Conservation (phyloP, 2,113 vertebrate species). For the Ardeotis arabs region DNA sequence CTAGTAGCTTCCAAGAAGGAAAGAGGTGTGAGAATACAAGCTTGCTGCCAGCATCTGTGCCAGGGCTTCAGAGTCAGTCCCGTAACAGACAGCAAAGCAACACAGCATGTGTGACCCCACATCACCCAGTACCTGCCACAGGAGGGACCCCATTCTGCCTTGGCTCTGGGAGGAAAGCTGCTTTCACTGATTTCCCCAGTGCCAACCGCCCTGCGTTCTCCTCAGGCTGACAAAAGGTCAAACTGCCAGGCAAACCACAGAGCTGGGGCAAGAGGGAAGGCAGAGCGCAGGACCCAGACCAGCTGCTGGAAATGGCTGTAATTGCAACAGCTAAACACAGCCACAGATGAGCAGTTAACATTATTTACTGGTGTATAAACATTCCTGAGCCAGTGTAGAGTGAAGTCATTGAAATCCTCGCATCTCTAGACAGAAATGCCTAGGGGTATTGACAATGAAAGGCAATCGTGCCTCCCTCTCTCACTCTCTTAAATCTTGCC, state of each 20-base stretch:
- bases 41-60: not conserved
- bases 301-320: not conserved
- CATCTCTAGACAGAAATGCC: not conserved
- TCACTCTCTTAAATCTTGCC: not conserved
- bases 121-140: not conserved
- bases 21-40: not conserved
- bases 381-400: not conserved
- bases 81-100: not conserved
- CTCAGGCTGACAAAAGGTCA: not conserved
- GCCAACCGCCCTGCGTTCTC: not conserved
- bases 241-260: not conserved
- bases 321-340: not conserved
- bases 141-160: not conserved
- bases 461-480: not conserved
- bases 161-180: not conserved
- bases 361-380: conserved; percentile 34
- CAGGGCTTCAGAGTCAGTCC: not conserved
- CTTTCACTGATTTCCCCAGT: not conserved
- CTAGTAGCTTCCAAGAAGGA: not conserved
- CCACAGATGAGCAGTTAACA: conserved; percentile 4
- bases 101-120: not conserved
- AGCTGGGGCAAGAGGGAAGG: not conserved
- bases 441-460: not conserved
- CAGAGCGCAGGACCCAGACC: not conserved
- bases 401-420: not conserved